Conservation (phyloP, 1,140 invertebrate species). For the Drosophila tropicalis region DNA sequence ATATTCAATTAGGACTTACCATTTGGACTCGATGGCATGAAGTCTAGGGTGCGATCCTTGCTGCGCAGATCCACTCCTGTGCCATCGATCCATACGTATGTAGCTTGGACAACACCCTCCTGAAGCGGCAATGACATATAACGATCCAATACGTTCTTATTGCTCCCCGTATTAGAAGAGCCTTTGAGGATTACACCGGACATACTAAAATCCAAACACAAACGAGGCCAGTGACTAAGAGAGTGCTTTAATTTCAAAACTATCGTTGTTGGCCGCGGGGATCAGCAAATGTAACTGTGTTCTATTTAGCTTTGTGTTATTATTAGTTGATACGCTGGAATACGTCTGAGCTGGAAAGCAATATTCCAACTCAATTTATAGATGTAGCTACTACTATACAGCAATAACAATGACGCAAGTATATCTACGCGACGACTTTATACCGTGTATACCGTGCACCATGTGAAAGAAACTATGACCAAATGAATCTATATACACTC, state of each 20-base stretch:
- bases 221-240: no score
- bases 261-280: no score
- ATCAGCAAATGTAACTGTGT: no score
- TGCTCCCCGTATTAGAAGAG: slow-evolving; percentile 85
- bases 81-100: slow-evolving; percentile 96
- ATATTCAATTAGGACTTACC: slow-evolving; percentile 85
- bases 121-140: slow-evolving; percentile 89
- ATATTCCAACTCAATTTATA: slow-evolving; percentile 82
- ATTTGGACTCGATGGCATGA: slow-evolving; percentile 87
- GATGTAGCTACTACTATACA: no score
- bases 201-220: slow-evolving; percentile 53
- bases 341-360: slow-evolving; percentile 78
- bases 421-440: no score
- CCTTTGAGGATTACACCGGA: slow-evolving; percentile 80
- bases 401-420: no score
- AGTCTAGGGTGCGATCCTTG: slow-evolving; percentile 91
- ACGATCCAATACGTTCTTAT: slow-evolving; percentile 87
- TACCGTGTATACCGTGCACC: no score
- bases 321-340: slow-evolving; percentile 54
- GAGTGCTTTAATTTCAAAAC: no score
- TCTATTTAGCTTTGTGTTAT: no score
- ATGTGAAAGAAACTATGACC: no score
- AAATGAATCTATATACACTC: no score
- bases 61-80: slow-evolving; percentile 90
- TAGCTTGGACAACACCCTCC: slow-evolving; percentile 88